Conservation (phyloP, 1,140 invertebrate genomes). For the Holcopasites calliopsidis region DNA sequence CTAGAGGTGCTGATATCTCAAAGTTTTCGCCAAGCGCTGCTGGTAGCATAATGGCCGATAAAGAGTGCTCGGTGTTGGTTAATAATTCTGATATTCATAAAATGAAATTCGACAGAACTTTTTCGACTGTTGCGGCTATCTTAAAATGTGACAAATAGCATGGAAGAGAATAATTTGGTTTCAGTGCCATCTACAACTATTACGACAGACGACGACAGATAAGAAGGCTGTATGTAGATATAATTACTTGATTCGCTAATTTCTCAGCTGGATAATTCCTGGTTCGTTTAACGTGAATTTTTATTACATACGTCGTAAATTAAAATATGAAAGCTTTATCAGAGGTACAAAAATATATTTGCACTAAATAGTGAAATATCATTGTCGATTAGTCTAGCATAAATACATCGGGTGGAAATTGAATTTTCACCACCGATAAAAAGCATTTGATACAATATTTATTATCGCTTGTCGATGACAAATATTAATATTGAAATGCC, state of each 20-base stretch:
- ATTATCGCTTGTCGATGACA: not conserved
- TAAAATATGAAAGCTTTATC: not conserved
- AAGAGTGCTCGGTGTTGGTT: too few species aligned
- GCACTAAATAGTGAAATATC: not conserved
- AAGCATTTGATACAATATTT: not conserved
- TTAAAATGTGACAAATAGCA: too few species aligned
- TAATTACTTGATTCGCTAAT: not conserved
- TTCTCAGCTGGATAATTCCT: not conserved
- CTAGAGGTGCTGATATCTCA: conserved; percentile 28
- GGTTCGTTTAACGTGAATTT: not conserved
- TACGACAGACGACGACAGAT: too few species aligned
- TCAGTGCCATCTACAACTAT: too few species aligned
- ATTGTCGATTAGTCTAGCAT: not conserved
- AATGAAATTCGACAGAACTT: too few species aligned
- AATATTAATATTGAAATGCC: too few species aligned
- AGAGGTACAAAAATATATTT: not conserved
- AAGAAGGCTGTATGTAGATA: too few species aligned
- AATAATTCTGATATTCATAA: not conserved
- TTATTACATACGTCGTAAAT: not conserved
- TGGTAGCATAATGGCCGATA: not conserved
- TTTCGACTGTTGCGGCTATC: too few species aligned
- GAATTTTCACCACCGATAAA: not conserved
- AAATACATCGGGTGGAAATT: not conserved
- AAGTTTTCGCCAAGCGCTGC: too few species aligned
- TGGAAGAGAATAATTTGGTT: too few species aligned